Evolutionary conservation across 2,888 invertebrate genomes (phyloP), one percentile per base, ranked within the genome.

Genomic region (Lepidocyrtinus sp.): DNA sequence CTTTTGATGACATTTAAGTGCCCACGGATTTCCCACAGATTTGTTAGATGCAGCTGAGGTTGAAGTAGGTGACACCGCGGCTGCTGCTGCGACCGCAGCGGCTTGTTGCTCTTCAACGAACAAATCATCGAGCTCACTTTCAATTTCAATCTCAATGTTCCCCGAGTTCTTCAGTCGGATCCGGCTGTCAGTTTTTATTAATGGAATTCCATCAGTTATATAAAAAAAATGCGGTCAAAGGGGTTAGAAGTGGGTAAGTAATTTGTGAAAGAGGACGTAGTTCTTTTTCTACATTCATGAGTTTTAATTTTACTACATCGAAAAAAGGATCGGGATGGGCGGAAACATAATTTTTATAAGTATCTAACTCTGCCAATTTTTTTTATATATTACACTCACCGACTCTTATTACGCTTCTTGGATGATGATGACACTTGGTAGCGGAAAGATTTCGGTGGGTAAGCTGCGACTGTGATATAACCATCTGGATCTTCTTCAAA

Each of bases 1-100:
- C 71, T 89, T 88, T 77, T 89, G 89, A 87, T 90, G 90, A 86
- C 90, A 90, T 80, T 89, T 89, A 27, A 90, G 87, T 71, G 90
- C 90, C 91, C 91, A 91, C 3, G 91, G 91, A 86, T 91, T 91
- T 88, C 25, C 87, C 80, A 62, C 71, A 84, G 83, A 25, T 59
- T 59, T 59, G 59, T 2, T 7, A 21, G 59, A 17, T 1, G 50
- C 21, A 25, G 21, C 9, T 7, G 50, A 0, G 1, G 74, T 12
- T 69, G 75, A 17, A 62, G 75, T 61, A 12, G 61, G 9, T n/a
- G 75, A 36, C 12, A 55, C 2, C 1, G 76, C 65, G 63, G 80
- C 59, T 2, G 75, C 59, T 17, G 75, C 12, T 2, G 68, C 70
- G 15, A 71, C 36, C 3, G 36, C 59, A 79, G 82, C 55, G 81